Evolutionary conservation across 35 echinoderm and acorn worm species (phyloP).

Genomic region (Ptychodera flava): DNA sequence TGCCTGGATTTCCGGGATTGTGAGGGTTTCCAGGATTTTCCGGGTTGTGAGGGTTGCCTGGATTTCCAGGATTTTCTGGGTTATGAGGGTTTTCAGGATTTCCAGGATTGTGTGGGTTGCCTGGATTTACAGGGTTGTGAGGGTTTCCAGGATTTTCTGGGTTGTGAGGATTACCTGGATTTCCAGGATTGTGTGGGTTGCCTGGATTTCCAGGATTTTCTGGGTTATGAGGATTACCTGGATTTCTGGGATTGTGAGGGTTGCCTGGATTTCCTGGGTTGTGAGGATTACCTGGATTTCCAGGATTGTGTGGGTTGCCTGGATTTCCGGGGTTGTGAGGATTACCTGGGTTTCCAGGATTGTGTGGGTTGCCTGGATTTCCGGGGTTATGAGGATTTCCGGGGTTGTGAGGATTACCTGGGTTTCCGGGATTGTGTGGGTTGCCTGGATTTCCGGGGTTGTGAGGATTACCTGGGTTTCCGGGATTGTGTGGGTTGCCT

Average conservation of each 20-base stretch:
- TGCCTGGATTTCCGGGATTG: background rate
- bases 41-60: background rate
- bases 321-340: background rate
- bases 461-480: background rate
- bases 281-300: background rate
- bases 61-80: background rate
- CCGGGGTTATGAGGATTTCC: background rate
- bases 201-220: background rate
- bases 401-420: background rate
- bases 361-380: background rate
- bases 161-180: background rate
- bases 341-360: background rate
- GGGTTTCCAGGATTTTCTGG: background rate
- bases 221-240: background rate
- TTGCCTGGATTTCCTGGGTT: background rate
- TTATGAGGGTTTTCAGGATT: background rate
- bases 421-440: background rate
- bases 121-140: background rate
- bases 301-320: background rate
- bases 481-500: background rate
- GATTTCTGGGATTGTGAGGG: background rate
- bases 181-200: background rate
- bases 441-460: background rate
- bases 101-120: background rate
- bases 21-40: background rate